A percentile compares a stretch with the other conserved stretches of the same genome.
phyloP scores from a whole-genome alignment of 2,113 vertebrate species.

The Psophia crepitans region DNA sequence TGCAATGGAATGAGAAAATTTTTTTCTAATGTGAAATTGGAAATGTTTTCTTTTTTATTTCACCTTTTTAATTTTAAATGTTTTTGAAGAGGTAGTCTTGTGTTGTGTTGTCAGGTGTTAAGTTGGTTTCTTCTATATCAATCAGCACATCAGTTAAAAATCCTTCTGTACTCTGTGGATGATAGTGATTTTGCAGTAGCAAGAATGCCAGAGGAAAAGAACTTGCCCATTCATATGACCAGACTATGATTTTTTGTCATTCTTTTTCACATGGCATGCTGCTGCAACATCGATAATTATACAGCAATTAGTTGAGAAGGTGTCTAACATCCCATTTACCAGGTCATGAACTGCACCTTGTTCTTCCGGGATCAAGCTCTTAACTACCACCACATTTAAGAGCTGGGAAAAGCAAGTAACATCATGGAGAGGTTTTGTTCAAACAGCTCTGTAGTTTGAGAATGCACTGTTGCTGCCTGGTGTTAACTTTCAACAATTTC shows the following conservation, averaged over 20 bases:
- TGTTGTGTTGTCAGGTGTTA: background rate
- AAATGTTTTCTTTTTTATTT: background rate
- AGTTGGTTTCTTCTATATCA: background rate
- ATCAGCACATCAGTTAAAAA: background rate
- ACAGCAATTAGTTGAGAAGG: background rate
- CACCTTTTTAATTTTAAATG: background rate
- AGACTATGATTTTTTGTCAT: background rate
- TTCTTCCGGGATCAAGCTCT: background rate
- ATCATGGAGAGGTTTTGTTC: background rate
- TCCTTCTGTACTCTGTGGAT: background rate
- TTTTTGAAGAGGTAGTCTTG: background rate
- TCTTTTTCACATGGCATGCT: background rate
- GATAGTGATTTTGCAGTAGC: background rate
- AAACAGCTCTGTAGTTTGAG: background rate
- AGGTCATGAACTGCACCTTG: background rate
- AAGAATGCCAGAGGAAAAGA: background rate
- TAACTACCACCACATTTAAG: background rate
- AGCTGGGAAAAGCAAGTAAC: background rate
- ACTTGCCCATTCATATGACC: background rate
- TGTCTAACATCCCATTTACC: background rate
- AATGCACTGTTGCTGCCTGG: background rate
- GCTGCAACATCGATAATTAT: background rate
- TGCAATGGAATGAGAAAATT: background rate
- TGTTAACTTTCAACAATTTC: background rate
- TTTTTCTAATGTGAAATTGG: background rate